Percentiles rank a stretch among this genome's conserved stretches.
phyloP scores from a whole-genome alignment of 2,113 vertebrate genomes.

The Cyanoderma ruficeps region DNA sequence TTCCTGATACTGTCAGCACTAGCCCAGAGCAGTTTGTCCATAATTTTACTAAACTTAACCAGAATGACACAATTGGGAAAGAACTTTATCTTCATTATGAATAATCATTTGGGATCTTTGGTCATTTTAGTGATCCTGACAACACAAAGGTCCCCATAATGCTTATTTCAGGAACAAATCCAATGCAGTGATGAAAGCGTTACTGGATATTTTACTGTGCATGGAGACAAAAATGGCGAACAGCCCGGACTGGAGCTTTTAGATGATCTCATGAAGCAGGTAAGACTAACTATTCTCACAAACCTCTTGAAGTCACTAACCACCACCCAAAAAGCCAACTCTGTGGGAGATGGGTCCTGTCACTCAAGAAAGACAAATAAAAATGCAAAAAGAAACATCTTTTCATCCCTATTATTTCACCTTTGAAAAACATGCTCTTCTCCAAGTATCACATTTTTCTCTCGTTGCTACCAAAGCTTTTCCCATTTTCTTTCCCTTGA shows the following conservation, averaged over 20 bases:
- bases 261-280: neutral
- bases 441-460: neutral
- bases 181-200: neutral
- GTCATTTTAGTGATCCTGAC: neutral
- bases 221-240: neutral
- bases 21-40: neutral
- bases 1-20: neutral
- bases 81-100: neutral
- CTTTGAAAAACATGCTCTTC: neutral
- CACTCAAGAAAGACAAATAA: neutral
- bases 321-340: neutral
- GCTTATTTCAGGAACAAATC: neutral
- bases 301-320: neutral
- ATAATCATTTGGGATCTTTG: neutral
- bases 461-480: neutral
- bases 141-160: neutral
- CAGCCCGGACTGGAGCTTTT: neutral
- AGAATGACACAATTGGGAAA: neutral
- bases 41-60: neutral
- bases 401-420: neutral
- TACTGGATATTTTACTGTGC: neutral
- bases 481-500: neutral
- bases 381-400: neutral
- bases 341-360: neutral
- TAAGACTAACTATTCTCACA: neutral